Base-by-base conservation (phyloP, 2,888 invertebrate genomes). In the Cryptocephalus moraei region DNA sequence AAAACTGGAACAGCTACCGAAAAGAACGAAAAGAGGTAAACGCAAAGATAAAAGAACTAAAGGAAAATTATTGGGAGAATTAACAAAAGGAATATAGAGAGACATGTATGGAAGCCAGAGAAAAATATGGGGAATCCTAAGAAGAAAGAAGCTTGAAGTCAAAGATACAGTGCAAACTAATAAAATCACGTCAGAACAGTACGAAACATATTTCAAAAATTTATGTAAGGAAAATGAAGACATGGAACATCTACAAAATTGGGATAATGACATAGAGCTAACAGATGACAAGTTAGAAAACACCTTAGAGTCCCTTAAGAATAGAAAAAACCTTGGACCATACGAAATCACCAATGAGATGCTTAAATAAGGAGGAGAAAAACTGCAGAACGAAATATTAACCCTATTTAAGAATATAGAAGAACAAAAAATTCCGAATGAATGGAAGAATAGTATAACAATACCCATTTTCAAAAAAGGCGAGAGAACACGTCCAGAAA, bases 351-450 rank as follows among this genome's bases (percentile, higher is more conserved):
- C 38, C 8, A 36, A 46, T 13, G 9, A 22, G 33, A 36, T 41
- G 41, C 32, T 39, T 33, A 34, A 44, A 44, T 44, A 44, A 32
- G 44, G 41, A 32, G 14, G 44, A n/a, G 39, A 42, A 49, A 49
- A 46, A 46, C 39, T 41, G 40, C 48, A 44, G 39, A 44, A 44
- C 4, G 36, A 36, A 36, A 36, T 36, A 36, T 36, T 4, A 36
- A 36, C 36, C 36, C n/a, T 36, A 36, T 36, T 36, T 4, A 36
- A 6, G 12, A 36, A 36, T 36, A 36, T 12, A 36, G 36, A 36
- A 36, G 36, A 36, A 36, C 36, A 6, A 36, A 36, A 36, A 36
- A 36, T 6, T 4, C 12, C 36, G 36, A 36, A n/a, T 36, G 36
- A 36, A 6, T 36, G 36, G 36, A 36, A 36, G 36, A 22, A 22